A percentile compares a stretch with the other conserved stretches of the same genome.
Conservation (phyloP, 2,797 vertebrate genomes). For the Cuniculus paca region DNA sequence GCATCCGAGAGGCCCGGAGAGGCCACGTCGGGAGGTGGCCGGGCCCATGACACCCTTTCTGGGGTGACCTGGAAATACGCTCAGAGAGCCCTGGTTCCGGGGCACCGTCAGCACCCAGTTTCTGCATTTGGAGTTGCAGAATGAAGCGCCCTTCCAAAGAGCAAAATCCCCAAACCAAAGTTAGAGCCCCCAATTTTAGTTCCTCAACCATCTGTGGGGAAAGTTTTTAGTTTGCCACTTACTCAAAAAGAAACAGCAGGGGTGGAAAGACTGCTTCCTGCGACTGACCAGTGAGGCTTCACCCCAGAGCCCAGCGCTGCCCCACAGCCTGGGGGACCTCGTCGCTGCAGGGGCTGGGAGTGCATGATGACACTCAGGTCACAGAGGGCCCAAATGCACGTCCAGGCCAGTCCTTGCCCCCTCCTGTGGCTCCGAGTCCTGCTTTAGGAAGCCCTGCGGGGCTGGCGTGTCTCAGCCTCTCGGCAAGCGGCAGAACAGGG, state of each 20-base stretch:
- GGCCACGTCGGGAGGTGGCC: background rate
- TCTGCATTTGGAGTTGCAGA: slow-evolving; percentile 55
- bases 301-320: background rate
- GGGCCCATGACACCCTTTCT: fast-evolving
- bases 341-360: background rate
- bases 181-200: slow-evolving; percentile 43
- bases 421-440: background rate
- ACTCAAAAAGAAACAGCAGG: slow-evolving; percentile 80
- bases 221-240: slow-evolving; percentile 70
- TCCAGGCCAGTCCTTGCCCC: background rate
- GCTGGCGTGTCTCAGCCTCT: background rate
- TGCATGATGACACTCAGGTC: fast-evolving
- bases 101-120: background rate
- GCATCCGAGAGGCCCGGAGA: background rate
- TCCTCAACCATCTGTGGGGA: slow-evolving; percentile 72
- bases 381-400: background rate
- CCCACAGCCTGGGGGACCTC: background rate
- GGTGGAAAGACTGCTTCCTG: slow-evolving; percentile 71
- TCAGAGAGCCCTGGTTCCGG: background rate
- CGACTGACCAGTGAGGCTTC: background rate
- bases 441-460: background rate
- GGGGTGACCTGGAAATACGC: background rate
- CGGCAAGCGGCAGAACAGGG: background rate
- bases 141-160: background rate
- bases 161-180: slow-evolving; percentile 64